Evolutionary conservation across 2,888 invertebrate genomes (phyloP).

Genomic region (Habrosyne pyritoides): DNA sequence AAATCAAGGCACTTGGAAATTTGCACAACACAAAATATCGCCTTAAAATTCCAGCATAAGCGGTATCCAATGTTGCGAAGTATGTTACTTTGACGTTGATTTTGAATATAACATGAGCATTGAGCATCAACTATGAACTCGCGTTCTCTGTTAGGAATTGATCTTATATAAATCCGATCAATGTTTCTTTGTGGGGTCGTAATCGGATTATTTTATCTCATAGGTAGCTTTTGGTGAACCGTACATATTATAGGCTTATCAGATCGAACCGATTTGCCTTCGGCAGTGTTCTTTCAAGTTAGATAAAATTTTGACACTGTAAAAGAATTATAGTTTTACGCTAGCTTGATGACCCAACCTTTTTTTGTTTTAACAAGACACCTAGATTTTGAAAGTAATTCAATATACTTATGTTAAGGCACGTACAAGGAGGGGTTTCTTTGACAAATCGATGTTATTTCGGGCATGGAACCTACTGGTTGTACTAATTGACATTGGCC

Average conservation of each 20-base stretch:
- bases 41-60: constrained; percentile 15
- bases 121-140: constrained; percentile 21
- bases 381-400: neutral
- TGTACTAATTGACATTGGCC: constrained; percentile 59
- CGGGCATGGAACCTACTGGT: constrained; percentile 40
- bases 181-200: constrained; percentile 51
- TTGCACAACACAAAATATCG: constrained; percentile 23
- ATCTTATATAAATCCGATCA: constrained; percentile 51
- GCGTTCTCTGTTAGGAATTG: constrained; percentile 26
- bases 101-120: constrained; percentile 24
- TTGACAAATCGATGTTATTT: constrained; percentile 41
- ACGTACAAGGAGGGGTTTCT: constrained; percentile 18
- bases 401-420: constrained; percentile 1
- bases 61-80: neutral
- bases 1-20: constrained; percentile 44
- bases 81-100: constrained; percentile 1
- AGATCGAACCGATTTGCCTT: constrained; percentile 19
- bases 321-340: no score
- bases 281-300: constrained; percentile 22
- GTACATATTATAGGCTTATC: constrained; percentile 33
- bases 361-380: no score
- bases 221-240: constrained; percentile 47
- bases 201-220: constrained; percentile 62
- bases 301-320: constrained; percentile 11
- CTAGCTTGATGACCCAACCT: neutral